A percentile compares a stretch with the other conserved stretches of the same genome.
These are phyloP conservation scores for Parauchenoglanis ngamensis DNA, from an alignment of 2,797 vertebrate species.

Conservation along the genomic window DNA sequence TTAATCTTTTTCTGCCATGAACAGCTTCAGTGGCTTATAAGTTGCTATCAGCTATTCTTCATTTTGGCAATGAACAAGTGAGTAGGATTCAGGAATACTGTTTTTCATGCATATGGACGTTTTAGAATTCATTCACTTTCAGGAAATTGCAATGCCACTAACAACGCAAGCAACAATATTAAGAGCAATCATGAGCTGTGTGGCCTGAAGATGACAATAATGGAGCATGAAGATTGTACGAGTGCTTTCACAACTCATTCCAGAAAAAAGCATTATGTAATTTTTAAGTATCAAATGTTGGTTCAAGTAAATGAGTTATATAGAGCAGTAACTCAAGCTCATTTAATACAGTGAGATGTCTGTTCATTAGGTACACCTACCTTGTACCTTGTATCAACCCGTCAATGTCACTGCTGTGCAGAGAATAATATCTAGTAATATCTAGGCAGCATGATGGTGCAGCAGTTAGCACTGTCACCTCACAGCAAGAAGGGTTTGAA, in stretches of 20 bases:
- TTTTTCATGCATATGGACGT: not conserved
- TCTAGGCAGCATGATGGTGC: not conserved
- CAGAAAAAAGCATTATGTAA: not conserved
- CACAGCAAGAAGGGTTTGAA: too few relatives aligned
- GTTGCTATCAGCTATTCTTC: not conserved
- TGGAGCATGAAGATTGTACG: not conserved
- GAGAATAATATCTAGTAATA: not conserved
- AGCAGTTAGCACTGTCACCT: too few relatives aligned
- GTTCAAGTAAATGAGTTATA: not conserved
- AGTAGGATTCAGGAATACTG: not conserved
- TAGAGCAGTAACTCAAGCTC: not conserved
- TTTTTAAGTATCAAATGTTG: conserved; percentile 1
- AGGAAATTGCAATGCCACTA: not conserved
- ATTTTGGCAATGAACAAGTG: not conserved
- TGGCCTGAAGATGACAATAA: not conserved
- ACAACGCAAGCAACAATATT: not conserved
- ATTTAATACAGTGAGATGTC: not conserved
- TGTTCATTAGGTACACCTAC: not conserved
- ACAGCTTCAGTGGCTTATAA: not conserved
- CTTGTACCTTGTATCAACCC: not conserved
- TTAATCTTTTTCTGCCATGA: not conserved
- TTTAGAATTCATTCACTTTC: not conserved
- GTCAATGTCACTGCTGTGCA: not conserved
- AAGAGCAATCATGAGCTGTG: not conserved
- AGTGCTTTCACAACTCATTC: not conserved